phyloP scores from a whole-genome alignment of 1,140 invertebrate species.

The Drosophila sulfurigaster region DNA sequence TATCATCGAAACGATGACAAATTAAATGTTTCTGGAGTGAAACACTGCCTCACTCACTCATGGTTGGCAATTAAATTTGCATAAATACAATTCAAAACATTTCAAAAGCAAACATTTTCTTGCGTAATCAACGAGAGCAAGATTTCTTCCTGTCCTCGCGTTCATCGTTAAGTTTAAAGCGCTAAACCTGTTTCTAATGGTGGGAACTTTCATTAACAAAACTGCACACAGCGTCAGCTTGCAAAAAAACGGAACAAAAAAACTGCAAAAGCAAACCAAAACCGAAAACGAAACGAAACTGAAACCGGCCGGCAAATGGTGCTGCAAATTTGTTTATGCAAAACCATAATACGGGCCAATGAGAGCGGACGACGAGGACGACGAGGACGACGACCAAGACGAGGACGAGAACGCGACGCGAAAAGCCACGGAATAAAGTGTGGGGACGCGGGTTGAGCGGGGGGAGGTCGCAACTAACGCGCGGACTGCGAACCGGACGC shows the following conservation, averaged over 20 bases:
- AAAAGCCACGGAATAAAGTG: neutral
- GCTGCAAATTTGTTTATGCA: slow-evolving; percentile 81
- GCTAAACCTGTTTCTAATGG: slow-evolving; percentile 80
- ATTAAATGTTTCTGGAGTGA: slow-evolving; percentile 34
- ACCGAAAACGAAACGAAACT: slow-evolving; percentile 42
- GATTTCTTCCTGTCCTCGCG: slow-evolving; percentile 64
- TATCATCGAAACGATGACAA: slow-evolving; percentile 33
- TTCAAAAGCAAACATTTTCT: slow-evolving; percentile 29
- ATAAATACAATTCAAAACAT: slow-evolving; percentile 61
- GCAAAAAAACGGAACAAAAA: neutral
- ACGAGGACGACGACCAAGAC: neutral
- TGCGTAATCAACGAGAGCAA: slow-evolving; percentile 64
- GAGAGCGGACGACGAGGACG: neutral
- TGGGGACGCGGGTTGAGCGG: neutral
- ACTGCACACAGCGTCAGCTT: slow-evolving; percentile 48
- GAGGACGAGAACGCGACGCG: neutral
- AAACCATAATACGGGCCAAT: slow-evolving; percentile 48
- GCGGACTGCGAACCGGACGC: slow-evolving; percentile 64
- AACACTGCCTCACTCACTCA: slow-evolving; percentile 4
- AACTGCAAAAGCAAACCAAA: slow-evolving; percentile 17
- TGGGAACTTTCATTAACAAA: slow-evolving; percentile 82
- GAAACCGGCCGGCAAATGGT: slow-evolving; percentile 79
- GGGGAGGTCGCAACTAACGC: slow-evolving; percentile 17
- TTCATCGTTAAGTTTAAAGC: no score
- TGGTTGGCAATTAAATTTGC: slow-evolving; percentile 56